These are phyloP conservation scores for Eupleurogrammus muticus DNA, from an alignment of 2,797 vertebrate species.

Conservation along the genomic window DNA sequence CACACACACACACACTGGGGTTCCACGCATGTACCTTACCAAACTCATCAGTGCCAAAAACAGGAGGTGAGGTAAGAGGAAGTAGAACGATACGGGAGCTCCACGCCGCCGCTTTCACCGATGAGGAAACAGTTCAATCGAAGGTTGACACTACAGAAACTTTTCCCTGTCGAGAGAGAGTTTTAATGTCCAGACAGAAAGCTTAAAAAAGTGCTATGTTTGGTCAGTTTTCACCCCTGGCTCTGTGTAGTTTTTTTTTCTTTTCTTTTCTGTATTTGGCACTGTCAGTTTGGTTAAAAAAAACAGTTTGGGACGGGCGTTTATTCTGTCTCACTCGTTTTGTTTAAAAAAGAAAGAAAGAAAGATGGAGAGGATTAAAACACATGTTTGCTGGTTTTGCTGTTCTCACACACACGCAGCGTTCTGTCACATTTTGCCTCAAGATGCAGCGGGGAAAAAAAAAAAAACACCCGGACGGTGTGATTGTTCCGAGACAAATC, in stretches of 20 bases:
- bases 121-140: not conserved
- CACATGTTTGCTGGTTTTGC: conserved; percentile 19
- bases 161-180: not conserved
- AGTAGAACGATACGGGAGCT: conserved; percentile 26
- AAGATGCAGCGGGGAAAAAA: too few species aligned
- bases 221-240: conserved; percentile 25
- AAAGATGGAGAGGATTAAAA: conserved; percentile 6
- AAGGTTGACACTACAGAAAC: conserved; percentile 4
- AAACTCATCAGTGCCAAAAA: conserved; percentile 70
- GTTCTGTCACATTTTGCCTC: conserved; percentile 69
- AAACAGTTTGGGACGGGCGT: conserved; percentile 51
- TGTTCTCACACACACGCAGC: conserved; percentile 7
- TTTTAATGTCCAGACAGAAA: conserved; percentile 19
- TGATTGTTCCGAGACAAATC: conserved; percentile 19
- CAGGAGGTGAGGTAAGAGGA: conserved; percentile 39
- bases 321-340: conserved; percentile 26
- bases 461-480: conserved; percentile 39
- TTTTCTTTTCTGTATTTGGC: conserved; percentile 62
- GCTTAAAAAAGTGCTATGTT: conserved; percentile 14
- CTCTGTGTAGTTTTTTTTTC: not conserved
- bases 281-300: conserved; percentile 69
- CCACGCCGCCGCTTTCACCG: conserved; percentile 2
- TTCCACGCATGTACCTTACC: conserved; percentile 66
- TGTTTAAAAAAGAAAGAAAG: conserved; percentile 1
- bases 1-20: conserved; percentile 48